A percentile compares a stretch with the other conserved stretches of the same genome.
Conservation (phyloP, 2,113 vertebrate species). For the Aythya baeri region DNA sequence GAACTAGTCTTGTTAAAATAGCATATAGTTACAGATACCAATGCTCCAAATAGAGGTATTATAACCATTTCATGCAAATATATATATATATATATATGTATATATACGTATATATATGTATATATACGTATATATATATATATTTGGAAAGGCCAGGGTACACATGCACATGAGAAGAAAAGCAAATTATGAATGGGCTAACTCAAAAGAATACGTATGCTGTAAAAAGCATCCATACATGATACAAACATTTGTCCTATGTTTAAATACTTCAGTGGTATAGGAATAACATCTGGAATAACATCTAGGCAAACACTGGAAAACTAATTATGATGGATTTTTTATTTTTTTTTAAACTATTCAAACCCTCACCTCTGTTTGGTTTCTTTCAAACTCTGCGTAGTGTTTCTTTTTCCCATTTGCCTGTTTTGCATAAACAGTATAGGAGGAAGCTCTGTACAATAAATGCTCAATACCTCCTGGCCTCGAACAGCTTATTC, state of each 20-base stretch:
- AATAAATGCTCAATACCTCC: constrained; percentile 60
- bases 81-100: not conserved
- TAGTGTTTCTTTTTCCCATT: not conserved
- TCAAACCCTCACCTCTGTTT: not conserved
- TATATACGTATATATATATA: not conserved
- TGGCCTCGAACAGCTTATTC: constrained; percentile 71
- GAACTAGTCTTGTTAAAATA: not conserved
- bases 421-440: constrained; percentile 54
- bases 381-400: not conserved
- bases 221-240: constrained; percentile 30
- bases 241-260: constrained; percentile 45
- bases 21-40: not conserved
- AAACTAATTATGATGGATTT: constrained; percentile 9
- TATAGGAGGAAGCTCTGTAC: constrained; percentile 44
- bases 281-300: not conserved
- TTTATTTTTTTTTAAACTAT: constrained; percentile 3
- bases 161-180: not conserved
- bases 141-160: not conserved
- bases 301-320: constrained; percentile 1
- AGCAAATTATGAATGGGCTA: not conserved
- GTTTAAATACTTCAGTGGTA: constrained; percentile 14
- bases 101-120: not conserved
- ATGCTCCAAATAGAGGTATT: not conserved
- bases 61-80: not conserved
- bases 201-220: not conserved